Conservation (phyloP, 2,888 invertebrate genomes). For the Perithous albicinctus region DNA sequence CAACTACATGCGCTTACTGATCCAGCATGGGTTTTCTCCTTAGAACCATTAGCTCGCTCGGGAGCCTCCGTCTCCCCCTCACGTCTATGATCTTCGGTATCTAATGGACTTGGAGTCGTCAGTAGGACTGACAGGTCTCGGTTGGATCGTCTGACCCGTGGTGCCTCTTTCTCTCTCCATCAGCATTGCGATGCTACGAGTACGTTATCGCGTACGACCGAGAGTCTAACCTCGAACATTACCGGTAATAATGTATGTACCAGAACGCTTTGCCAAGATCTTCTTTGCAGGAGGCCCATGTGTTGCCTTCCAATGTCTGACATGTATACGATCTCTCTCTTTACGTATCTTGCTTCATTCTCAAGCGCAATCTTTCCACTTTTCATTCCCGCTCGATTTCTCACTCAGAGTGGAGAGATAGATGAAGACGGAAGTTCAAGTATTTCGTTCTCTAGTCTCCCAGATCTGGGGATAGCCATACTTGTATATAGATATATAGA, state of each 20-base stretch:
- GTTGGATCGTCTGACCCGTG: conserved; percentile 45
- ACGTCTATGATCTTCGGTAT: conserved; percentile 74
- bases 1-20: conserved; percentile 1
- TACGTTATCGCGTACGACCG: conserved; percentile 57
- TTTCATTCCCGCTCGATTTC: conserved; percentile 59
- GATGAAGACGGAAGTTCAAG: conserved; percentile 45
- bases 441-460: conserved; percentile 52
- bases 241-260: conserved; percentile 73
- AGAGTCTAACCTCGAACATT: conserved; percentile 66
- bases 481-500: conserved; percentile 3
- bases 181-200: conserved; percentile 43
- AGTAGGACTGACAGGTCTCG: conserved; percentile 70
- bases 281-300: conserved; percentile 42
- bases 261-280: conserved; percentile 27
- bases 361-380: conserved; percentile 45
- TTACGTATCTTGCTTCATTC: conserved; percentile 50
- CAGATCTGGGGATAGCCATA: conserved; percentile 58
- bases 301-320: conserved; percentile 65
- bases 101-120: conserved; percentile 73
- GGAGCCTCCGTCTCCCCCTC: conserved; percentile 36
- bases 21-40: conserved; percentile 69
- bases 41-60: conserved; percentile 74
- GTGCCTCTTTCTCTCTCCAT: conserved; percentile 32
- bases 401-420: conserved; percentile 59
- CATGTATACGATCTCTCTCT: conserved; percentile 51